phyloP scores from a whole-genome alignment of 2,113 vertebrate genomes.

The Pseudorectes ferrugineus region DNA sequence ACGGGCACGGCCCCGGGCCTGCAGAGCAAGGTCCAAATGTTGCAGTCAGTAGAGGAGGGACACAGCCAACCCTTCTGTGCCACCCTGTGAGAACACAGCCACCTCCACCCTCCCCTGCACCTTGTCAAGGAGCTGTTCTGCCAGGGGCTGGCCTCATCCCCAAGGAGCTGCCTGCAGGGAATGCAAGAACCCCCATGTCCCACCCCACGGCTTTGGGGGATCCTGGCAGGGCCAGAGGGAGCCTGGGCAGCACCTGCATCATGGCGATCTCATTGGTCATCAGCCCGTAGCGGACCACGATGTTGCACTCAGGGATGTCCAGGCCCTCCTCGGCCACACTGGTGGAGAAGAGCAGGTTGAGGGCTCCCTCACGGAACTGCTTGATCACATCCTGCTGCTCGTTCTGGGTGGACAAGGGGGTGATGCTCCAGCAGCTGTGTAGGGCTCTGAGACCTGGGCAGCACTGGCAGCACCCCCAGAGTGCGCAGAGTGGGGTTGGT shows the following conservation, averaged over 20 bases:
- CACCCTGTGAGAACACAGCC: accelerated
- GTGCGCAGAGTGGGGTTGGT: accelerated
- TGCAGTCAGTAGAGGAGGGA: not conserved
- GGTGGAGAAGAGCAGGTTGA: slow-evolving; percentile 92
- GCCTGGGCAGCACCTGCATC: slow-evolving; percentile 68
- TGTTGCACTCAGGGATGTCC: slow-evolving; percentile 86
- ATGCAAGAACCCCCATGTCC: not conserved
- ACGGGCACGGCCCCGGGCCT: slow-evolving; percentile 89
- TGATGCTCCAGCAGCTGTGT: accelerated
- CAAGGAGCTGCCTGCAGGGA: not conserved
- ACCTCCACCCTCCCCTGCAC: accelerated
- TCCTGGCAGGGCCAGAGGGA: not conserved
- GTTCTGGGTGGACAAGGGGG: not conserved
- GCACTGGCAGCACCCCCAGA: accelerated
- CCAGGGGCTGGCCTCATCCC: not conserved
- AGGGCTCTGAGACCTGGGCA: not conserved
- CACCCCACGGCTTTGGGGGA: accelerated
- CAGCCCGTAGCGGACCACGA: slow-evolving; percentile 90
- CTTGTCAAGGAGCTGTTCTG: not conserved
- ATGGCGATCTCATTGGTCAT: slow-evolving; percentile 94
- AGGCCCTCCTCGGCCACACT: slow-evolving; percentile 92
- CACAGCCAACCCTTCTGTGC: not conserved
- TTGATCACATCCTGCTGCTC: slow-evolving; percentile 80
- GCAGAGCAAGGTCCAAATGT: not conserved
- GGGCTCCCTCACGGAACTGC: slow-evolving; percentile 70